Base-by-base conservation (phyloP, 2,113 vertebrate genomes). In the Callaeas wilsoni region DNA sequence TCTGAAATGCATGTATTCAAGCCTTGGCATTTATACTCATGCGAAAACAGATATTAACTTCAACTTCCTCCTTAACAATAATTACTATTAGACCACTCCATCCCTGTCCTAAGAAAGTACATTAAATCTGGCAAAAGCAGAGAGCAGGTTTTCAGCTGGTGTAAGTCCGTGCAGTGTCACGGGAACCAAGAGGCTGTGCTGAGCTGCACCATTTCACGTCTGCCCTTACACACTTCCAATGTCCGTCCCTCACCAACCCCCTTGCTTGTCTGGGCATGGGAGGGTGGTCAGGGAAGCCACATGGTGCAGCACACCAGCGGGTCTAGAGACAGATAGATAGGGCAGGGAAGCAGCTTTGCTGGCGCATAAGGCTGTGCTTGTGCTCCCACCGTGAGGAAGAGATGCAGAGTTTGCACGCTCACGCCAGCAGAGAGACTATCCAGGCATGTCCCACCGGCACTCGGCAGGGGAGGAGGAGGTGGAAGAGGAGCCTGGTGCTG, bases 201-300 rank as follows among this genome's bases (percentile, higher is more conserved):
- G 37, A 46, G 21, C 37, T 35, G 63, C 16, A 13, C 13, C 13
- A 0, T 0, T 21, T 53, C 19, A 2, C 52, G 2, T 30, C n/a
- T 52, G 37, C 4, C 23, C 33, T n/a, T 7, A 14, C 0, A 2
- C 14, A 37, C 16, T 32, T 25, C 0, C 2, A 18, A 22, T 0
- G 2, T 11, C 2, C 0, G 1, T 42, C 37, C 19, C 17, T 41
- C 37, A 26, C 6, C 27, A 50, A 16, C 5, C 10, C 30, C 6
- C 5, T 3, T 0, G 2, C 20, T 10, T 16, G 4, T 11, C 17
- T 11, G 68, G 47, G 63, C 0, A 1, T 16, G 3, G 0, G 8
- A 16, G 14, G 1, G 1, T 12, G 35, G 44, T 22, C 25, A 59
- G 30, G 47, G 81, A 35, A 27, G 59, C 13, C 7, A 12, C 29